Evolutionary conservation across 2,113 vertebrate genomes (phyloP), one percentile per base, ranked within the genome.

Genomic region (Riparia riparia): DNA sequence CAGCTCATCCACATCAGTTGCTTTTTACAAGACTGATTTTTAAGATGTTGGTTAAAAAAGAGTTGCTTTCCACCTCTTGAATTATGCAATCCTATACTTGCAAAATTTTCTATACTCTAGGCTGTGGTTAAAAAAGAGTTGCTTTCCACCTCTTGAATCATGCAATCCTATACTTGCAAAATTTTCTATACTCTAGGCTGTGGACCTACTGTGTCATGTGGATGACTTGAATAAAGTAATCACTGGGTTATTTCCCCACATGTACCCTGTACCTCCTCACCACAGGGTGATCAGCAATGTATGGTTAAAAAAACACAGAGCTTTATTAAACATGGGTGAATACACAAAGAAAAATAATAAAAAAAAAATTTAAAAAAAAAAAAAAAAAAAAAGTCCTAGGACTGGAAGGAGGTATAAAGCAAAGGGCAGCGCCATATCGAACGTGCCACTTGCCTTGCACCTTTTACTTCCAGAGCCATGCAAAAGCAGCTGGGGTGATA

Each of bases 261-360:
- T 0, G 0, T 21, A 66, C 8, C 14, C 42, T 6, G 1, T 12
- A 34, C 17, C 65, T 74, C 39, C 24, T 60, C 64, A 47, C 17
- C 28, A 60, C 21, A 41, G 22, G 7, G 10, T 49, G 21, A 10
- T 49, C 72, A 42, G 32, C 2, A 0, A 34, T 20, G 21, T 2
- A 2, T 10, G 12, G 12, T 63, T 86, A 81, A 73, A 65, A 18
- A 86, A 16, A 47, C 17, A 39, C 12, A 65, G 25, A 82, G 7
- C 14, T 70, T 66, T 71, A 61, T 20, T 71, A 74, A 81, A 89
- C 7, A 22, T 4, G 7, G 13, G 10, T 32, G 44, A 90, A n/a
- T n/a, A n/a, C n/a, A n/a, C n/a, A n/a, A n/a, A n/a, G n/a, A n/a
- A n/a, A n/a, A n/a, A n/a, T n/a, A n/a, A n/a, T n/a, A n/a, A n/a